These are phyloP conservation scores for Cyclina sinensis DNA, from an alignment of 1,140 invertebrate genomes.

Conservation along the genomic window DNA sequence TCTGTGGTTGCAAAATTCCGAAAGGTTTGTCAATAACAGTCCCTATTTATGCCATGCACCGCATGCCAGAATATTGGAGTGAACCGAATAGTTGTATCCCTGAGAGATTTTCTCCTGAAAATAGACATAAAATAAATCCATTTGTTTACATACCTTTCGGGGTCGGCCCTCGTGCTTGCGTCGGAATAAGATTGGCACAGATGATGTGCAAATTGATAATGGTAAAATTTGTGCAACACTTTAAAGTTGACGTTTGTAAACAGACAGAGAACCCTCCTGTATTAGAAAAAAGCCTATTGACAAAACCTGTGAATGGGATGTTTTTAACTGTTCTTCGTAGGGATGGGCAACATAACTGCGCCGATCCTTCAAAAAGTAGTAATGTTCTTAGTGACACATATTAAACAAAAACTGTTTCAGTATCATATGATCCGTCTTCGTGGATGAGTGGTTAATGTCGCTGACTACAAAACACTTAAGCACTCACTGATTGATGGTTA, in stretches of 20 bases:
- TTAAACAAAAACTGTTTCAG: too few species aligned
- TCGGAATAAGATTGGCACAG: conserved; percentile 84
- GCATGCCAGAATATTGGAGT: conserved; percentile 45
- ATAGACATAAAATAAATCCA: conserved; percentile 73
- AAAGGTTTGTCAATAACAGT: conserved; percentile 50
- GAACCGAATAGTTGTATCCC: conserved; percentile 41
- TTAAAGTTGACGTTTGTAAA: conserved; percentile 14
- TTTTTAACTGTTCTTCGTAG: background rate
- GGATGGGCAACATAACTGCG: background rate
- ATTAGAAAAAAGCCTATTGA: conserved; percentile 53
- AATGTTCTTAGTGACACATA: too few species aligned
- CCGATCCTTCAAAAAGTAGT: too few species aligned
- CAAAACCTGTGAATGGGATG: conserved; percentile 53
- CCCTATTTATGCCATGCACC: conserved; percentile 50
- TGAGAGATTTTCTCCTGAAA: conserved; percentile 71
- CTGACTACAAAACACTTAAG: too few species aligned
- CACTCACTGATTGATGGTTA: too few species aligned
- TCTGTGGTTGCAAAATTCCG: conserved; percentile 20
- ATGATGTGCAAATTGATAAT: conserved; percentile 82
- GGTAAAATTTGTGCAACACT: conserved; percentile 78
- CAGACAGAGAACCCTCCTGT: conserved; percentile 25
- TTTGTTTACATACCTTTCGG: conserved; percentile 84
- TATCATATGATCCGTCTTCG: too few species aligned
- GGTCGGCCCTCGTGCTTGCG: conserved; percentile 85
- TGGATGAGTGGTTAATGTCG: too few species aligned